Percentiles rank a stretch among this genome's conserved stretches.
Conservation (phyloP, 2,113 vertebrate genomes). For the Passer montanus region DNA sequence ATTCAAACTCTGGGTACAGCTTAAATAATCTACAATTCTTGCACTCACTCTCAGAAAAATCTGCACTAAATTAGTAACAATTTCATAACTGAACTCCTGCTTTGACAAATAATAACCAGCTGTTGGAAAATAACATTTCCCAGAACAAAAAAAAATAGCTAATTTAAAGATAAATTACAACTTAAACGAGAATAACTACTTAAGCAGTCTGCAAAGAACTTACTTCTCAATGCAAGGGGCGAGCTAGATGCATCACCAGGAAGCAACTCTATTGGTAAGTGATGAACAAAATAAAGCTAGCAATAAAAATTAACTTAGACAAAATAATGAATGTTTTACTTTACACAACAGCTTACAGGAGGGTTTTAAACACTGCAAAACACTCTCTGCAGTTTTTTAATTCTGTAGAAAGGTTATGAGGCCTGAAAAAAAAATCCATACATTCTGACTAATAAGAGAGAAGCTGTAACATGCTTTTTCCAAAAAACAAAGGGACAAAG, state of each 20-base stretch:
- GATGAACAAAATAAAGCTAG: background rate
- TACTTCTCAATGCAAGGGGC: background rate
- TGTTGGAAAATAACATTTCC: background rate
- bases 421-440: background rate
- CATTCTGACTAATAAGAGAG: background rate
- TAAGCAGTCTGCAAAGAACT: background rate
- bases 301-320: background rate
- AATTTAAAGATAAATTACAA: background rate
- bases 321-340: background rate
- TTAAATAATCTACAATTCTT: background rate
- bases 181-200: background rate
- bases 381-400: background rate
- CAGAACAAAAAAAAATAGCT: background rate
- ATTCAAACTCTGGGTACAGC: background rate
- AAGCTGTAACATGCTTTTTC: background rate
- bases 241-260: background rate
- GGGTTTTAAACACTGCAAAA: background rate
- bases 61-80: background rate
- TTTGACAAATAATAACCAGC: conserved; percentile 7
- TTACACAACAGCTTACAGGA: background rate
- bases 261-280: background rate
- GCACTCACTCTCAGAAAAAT: background rate
- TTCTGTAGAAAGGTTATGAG: background rate
- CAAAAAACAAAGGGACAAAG: background rate
- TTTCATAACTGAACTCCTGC: conserved; percentile 7